Conservation (phyloP, 2,113 vertebrate species). For the Lophius piscatorius region DNA sequence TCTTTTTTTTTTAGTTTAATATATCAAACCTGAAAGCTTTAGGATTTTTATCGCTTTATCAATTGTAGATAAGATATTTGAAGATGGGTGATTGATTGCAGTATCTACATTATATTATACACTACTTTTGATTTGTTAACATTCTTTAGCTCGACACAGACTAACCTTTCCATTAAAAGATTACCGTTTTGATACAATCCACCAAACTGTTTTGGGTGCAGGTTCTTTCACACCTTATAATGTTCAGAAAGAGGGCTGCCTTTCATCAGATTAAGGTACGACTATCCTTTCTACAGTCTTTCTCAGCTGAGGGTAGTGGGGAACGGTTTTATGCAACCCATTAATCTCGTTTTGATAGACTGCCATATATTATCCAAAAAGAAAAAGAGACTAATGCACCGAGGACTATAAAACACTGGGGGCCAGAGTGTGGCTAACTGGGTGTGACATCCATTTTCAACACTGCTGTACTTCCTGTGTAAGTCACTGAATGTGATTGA, state of each 20-base stretch:
- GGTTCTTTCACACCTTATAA: slow-evolving; percentile 42
- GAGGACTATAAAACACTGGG: slow-evolving; percentile 5
- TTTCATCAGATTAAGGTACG: slow-evolving; percentile 54
- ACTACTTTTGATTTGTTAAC: slow-evolving; percentile 30
- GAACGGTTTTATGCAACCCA: slow-evolving; percentile 10
- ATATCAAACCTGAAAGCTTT: slow-evolving; percentile 29
- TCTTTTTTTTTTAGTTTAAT: slow-evolving; percentile 26
- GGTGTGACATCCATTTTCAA: slow-evolving; percentile 35
- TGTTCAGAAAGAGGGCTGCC: slow-evolving; percentile 26
- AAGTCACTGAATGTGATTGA: slow-evolving; percentile 28
- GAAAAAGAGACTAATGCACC: slow-evolving; percentile 1
- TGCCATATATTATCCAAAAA: slow-evolving; percentile 24
- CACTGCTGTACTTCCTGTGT: background rate
- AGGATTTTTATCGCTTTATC: slow-evolving; percentile 37
- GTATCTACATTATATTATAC: slow-evolving; percentile 18
- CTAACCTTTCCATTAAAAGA: slow-evolving; percentile 69
- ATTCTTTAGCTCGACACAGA: slow-evolving; percentile 41
- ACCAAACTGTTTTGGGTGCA: slow-evolving; percentile 43
- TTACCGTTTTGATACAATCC: slow-evolving; percentile 60
- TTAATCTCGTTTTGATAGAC: slow-evolving; percentile 22
- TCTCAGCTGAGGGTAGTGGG: slow-evolving; percentile 25
- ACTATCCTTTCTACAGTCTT: slow-evolving; percentile 40
- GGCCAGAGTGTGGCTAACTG: slow-evolving; percentile 14
- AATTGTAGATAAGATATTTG: slow-evolving; percentile 29
- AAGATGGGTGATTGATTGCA: slow-evolving; percentile 29